Evolutionary conservation across 2,113 vertebrate species (phyloP).

Genomic region (Castor canadensis): DNA sequence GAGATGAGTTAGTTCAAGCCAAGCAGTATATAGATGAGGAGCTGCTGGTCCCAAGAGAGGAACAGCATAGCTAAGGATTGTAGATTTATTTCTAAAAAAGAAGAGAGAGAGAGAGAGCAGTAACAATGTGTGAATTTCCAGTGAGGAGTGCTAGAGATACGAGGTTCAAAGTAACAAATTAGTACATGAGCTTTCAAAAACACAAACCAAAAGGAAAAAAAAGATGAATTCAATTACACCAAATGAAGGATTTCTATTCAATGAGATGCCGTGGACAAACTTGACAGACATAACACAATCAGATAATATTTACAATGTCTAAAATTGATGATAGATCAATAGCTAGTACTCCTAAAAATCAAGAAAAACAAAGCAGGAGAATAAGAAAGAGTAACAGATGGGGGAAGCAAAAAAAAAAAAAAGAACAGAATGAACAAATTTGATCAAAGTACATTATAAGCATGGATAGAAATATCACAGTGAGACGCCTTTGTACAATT

Average conservation of each 20-base stretch:
- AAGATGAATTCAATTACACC: not conserved
- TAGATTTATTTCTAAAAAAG: not conserved
- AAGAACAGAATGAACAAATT: no score
- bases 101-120: not conserved
- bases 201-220: not conserved
- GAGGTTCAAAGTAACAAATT: not conserved
- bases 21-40: not conserved
- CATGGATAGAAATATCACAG: no score
- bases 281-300: not conserved
- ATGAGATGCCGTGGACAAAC: not conserved
- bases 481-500: no score
- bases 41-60: not conserved
- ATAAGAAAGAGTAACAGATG: no score
- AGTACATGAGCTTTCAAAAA: not conserved
- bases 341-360: not conserved
- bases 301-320: not conserved
- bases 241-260: not conserved
- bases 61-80: not conserved
- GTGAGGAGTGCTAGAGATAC: not conserved
- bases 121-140: not conserved
- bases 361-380: not conserved
- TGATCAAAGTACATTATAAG: no score
- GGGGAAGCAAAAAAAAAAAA: no score
- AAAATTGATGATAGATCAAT: not conserved
- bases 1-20: not conserved